Evolutionary conservation across 2,888 invertebrate species (phyloP).

Genomic region (Ceramica pisi): DNA sequence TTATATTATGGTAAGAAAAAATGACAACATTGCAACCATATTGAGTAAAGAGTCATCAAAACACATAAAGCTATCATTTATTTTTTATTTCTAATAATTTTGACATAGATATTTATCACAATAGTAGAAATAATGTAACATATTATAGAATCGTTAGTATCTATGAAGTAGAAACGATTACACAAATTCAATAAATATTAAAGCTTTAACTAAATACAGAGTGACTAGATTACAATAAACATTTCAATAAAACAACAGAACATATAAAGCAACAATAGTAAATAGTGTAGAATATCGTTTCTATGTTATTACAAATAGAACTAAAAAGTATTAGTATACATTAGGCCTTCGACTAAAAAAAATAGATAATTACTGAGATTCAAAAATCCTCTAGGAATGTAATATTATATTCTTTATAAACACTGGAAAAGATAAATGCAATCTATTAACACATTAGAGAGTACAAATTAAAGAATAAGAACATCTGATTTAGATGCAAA

Average conservation of each 20-base stretch:
- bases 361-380: constrained; percentile 21
- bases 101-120: constrained; percentile 64
- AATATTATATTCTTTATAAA: background rate
- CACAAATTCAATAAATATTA: constrained; percentile 57
- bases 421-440: constrained; percentile 10
- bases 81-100: constrained; percentile 54
- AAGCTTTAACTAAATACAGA: constrained; percentile 59
- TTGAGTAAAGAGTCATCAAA: background rate
- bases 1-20: background rate
- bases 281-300: constrained; percentile 32
- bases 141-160: constrained; percentile 50
- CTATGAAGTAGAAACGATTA: constrained; percentile 27
- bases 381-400: constrained; percentile 15
- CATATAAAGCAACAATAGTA: constrained; percentile 50
- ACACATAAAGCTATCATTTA: constrained; percentile 17
- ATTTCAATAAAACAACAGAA: constrained; percentile 50
- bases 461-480: background rate
- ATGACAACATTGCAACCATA: background rate
- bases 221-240: constrained; percentile 66
- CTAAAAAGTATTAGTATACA: constrained; percentile 7
- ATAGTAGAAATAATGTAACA: constrained; percentile 61
- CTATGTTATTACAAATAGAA: constrained; percentile 15
- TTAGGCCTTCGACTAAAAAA: constrained; percentile 23
- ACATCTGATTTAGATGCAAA: background rate
- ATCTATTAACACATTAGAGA: background rate